Evolutionary conservation across 2,888 invertebrate genomes (phyloP), one percentile per base, ranked within the genome.

Genomic region (Amitus sp.): DNA sequence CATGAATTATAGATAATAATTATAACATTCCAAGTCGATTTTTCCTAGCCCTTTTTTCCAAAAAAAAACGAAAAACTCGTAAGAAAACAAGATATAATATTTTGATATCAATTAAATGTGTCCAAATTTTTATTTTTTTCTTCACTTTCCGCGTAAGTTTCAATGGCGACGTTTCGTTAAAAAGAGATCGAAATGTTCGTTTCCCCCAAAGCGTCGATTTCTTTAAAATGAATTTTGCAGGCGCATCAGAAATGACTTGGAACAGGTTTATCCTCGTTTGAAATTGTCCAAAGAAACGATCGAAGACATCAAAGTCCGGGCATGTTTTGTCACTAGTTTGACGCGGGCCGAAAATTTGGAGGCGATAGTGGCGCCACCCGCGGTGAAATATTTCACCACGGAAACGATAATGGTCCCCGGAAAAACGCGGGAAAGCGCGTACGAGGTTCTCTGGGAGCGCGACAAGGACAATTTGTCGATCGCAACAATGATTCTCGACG

Each of bases 271-370:
- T 40, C 67, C 73, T 0, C 65, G 75, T 27, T 65, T 72, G 15
- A 72, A 80, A 10, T 62, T 83, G 6, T 65, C 79, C 1, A 82
- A 83, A 33, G 75, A 72, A 30, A 73, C 84, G 17, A 70, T 87
- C 5, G 88, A 88, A 79, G 87, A 88, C 70, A 85, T 88, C 28
- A 76, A 84, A 89, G 92, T 94, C 13, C 87, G 94, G 67, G 90
- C 93, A 15, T 96, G 96, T 80, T 95, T 97, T 84, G 94, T 96
- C 12, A 93, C 93, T 1, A 89, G 87, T 27, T 85, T 88, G 28
- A 87, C 88, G 48, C 86, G 95, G 68, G 89, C 92, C 1, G 83
- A 85, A 63, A 85, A 85, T 72, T 83, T 87, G 71, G 76, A 78
- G 43, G 81, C 86, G 23, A 84, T 86, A 53, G 73, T 78, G 34